Evolutionary conservation across 2,113 vertebrate genomes (phyloP).

Genomic region (Ophthalmolycus amberensis): DNA sequence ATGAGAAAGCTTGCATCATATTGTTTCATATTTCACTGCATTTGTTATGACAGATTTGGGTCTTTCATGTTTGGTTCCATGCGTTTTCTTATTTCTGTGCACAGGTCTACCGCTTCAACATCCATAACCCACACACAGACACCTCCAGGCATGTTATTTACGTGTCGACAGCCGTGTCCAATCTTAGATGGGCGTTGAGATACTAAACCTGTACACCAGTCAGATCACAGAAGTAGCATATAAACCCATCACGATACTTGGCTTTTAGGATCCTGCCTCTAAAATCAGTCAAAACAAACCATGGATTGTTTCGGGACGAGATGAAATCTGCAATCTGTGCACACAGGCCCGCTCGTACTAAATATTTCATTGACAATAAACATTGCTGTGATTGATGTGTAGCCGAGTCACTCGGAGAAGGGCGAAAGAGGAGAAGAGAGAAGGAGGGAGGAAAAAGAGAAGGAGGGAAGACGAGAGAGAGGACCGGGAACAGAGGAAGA

Average conservation of each 20-base stretch:
- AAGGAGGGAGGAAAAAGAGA: too few relatives aligned
- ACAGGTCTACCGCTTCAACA: conserved; percentile 8
- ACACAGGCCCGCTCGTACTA: conserved; percentile 57
- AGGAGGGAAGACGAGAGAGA: not conserved
- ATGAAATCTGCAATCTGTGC: conserved; percentile 59
- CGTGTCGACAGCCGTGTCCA: conserved; percentile 38
- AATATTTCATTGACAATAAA: conserved; percentile 81
- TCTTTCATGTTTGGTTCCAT: conserved; percentile 48
- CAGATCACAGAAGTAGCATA: conserved; percentile 20
- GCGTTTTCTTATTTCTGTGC: conserved; percentile 8
- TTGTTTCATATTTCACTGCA: conserved; percentile 48
- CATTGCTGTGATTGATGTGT: conserved; percentile 65
- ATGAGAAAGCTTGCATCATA: not conserved
- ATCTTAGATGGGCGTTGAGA: conserved; percentile 41
- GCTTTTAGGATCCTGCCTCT: conserved; percentile 32
- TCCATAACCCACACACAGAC: conserved; percentile 6
- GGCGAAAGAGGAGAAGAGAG: not conserved
- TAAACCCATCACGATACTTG: conserved; percentile 5
- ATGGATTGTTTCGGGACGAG: conserved; percentile 53
- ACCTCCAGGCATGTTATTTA: conserved; percentile 46
- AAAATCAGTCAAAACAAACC: conserved; percentile 37
- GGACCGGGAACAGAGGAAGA: conserved; percentile 13
- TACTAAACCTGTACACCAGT: conserved; percentile 18
- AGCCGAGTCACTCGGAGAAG: conserved; percentile 42
- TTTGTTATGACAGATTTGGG: conserved; percentile 21